These are phyloP conservation scores for Ophonus ardosiacus DNA, from an alignment of 2,888 invertebrate genomes.

Conservation along the genomic window DNA sequence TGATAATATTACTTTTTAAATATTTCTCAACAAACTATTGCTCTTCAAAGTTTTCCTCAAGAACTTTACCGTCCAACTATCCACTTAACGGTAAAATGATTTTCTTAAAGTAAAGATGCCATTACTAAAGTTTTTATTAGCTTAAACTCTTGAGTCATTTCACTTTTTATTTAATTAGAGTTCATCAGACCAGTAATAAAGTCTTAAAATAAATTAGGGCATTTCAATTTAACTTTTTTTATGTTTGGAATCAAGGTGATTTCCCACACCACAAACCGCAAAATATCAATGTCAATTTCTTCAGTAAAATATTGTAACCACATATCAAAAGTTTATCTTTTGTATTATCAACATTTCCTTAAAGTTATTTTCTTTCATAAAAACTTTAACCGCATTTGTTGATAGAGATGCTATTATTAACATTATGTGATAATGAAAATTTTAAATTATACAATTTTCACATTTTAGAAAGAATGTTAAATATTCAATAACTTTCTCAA, in stretches of 20 bases:
- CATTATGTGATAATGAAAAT: background rate
- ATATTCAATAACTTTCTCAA: constrained; percentile 19
- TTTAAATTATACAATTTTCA: background rate
- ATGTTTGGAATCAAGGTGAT: background rate
- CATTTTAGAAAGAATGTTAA: background rate
- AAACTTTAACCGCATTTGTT: background rate
- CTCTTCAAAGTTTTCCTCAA: no score
- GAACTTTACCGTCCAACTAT: background rate
- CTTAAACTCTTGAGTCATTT: constrained; percentile 10
- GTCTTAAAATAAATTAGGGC: background rate
- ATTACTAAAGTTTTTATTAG: constrained; percentile 7
- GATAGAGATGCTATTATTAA: background rate
- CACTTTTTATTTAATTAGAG: constrained; percentile 17
- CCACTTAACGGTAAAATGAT: background rate
- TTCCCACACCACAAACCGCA: constrained; percentile 2
- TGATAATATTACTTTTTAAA: no score
- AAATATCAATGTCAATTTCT: background rate
- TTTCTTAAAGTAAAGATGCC: background rate
- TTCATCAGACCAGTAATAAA: background rate
- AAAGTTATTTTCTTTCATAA: background rate
- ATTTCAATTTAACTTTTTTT: background rate
- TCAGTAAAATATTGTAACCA: background rate
- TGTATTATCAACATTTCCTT: constrained; percentile 16
- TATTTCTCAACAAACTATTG: no score
- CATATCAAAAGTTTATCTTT: constrained; percentile 38